Percentiles rank a stretch among this genome's conserved stretches.
Evolutionary conservation across 1,140 invertebrate species (phyloP).

Genomic region (Drosophila persimilis): DNA sequence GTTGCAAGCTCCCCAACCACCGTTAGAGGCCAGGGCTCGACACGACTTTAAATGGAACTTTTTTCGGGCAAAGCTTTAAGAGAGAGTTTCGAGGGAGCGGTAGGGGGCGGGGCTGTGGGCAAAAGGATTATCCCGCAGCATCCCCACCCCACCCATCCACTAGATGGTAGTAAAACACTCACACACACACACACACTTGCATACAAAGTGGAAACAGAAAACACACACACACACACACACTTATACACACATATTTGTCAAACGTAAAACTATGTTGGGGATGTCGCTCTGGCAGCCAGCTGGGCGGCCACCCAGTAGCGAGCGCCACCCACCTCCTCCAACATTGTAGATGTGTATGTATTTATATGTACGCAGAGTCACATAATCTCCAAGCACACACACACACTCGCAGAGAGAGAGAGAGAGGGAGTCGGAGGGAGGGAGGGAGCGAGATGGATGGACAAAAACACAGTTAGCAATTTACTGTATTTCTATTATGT

Average conservation of each 20-base stretch:
- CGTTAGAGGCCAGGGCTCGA: neutral
- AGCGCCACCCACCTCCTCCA: conserved; percentile 1
- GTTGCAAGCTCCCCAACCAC: conserved; percentile 24
- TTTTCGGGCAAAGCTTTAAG: conserved; percentile 13
- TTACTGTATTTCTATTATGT: conserved; percentile 62
- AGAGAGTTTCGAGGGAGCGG: neutral
- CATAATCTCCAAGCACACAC: conserved; percentile 58
- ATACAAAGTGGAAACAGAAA: neutral
- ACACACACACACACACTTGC: conserved; percentile 14
- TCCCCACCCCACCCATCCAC: conserved; percentile 1
- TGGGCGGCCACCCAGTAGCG: conserved; percentile 34
- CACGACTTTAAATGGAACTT: conserved; percentile 16
- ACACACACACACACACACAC: conserved; percentile 13
- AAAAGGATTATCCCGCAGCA: conserved; percentile 1
- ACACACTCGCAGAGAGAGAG: conserved; percentile 6
- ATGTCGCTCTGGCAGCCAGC: conserved; percentile 60
- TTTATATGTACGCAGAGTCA: conserved; percentile 49
- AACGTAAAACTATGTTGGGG: conserved; percentile 52
- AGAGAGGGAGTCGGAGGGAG: neutral
- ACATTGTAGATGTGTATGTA: conserved; percentile 23
- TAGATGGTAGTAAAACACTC: conserved; percentile 4
- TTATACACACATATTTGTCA: conserved; percentile 30
- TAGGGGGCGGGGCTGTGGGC: neutral
- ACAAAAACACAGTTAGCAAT: conserved; percentile 58
- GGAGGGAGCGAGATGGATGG: conserved; percentile 10